Conservation (phyloP, 2,797 vertebrate genomes). For the Sebastes nivosus region DNA sequence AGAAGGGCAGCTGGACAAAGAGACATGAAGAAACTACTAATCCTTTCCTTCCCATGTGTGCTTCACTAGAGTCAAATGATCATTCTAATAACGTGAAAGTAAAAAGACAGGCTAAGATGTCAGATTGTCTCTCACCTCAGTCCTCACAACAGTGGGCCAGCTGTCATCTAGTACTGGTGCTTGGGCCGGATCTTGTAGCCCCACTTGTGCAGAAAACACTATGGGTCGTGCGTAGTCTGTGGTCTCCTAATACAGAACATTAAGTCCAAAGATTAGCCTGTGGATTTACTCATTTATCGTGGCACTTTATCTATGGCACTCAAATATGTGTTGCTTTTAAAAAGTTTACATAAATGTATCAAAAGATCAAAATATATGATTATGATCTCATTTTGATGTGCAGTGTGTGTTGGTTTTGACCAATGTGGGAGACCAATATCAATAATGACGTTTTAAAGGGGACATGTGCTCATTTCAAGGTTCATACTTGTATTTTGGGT, state of each 20-base stretch:
- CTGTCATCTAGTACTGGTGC: constrained; percentile 89
- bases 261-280: neutral
- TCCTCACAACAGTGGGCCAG: constrained; percentile 90
- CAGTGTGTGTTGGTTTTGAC: neutral
- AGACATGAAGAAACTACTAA: neutral
- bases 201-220: constrained; percentile 88
- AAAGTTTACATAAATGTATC: neutral
- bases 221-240: constrained; percentile 95
- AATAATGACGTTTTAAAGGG: neutral
- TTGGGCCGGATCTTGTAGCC: constrained; percentile 79
- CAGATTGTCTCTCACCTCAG: constrained; percentile 80
- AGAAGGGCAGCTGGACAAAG: constrained; percentile 90
- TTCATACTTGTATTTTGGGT: no score
- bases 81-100: neutral
- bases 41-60: neutral
- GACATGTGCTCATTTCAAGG: no score
- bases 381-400: neutral
- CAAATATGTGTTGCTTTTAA: neutral
- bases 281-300: constrained; percentile 6
- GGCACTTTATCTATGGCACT: constrained; percentile 8
- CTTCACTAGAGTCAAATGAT: neutral
- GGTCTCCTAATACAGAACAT: constrained; percentile 85
- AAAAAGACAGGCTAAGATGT: neutral
- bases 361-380: neutral
- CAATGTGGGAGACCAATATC: neutral